These are phyloP conservation scores for Elgaria multicarinata DNA, from an alignment of 2,113 vertebrate genomes.

Conservation along the genomic window DNA sequence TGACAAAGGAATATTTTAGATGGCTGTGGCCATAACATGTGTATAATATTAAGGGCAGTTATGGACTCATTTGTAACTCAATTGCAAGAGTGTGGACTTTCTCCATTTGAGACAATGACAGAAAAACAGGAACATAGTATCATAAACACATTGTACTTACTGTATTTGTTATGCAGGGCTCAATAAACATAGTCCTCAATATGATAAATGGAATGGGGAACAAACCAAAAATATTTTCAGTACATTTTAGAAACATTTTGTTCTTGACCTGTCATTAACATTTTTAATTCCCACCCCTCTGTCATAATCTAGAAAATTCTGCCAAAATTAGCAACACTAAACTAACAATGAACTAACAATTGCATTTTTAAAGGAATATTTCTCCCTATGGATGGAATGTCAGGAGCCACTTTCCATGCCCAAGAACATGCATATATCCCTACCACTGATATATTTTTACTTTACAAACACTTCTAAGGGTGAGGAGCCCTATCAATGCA, in stretches of 20 bases:
- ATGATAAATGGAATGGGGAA: neutral
- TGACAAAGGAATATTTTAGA: slow-evolving; percentile 33
- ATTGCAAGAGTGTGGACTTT: neutral
- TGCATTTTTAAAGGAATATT: neutral
- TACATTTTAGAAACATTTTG: neutral
- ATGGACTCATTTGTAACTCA: neutral
- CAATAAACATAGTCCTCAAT: neutral
- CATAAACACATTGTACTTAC: neutral
- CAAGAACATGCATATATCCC: neutral
- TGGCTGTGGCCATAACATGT: neutral
- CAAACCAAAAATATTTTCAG: neutral
- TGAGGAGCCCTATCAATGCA: too few relatives aligned
- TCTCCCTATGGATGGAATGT: neutral
- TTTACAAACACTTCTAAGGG: too few relatives aligned
- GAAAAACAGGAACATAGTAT: neutral
- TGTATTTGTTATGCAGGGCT: neutral
- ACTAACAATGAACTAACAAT: neutral
- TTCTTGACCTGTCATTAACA: neutral
- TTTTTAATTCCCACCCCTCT: neutral
- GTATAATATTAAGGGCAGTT: neutral
- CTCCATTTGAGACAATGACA: neutral
- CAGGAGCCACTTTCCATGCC: neutral
- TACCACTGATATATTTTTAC: neutral
- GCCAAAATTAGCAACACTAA: neutral
- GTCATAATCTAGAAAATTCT: neutral